phyloP scores from a whole-genome alignment of 2,888 invertebrate species.

The Tineola bisselliella region DNA sequence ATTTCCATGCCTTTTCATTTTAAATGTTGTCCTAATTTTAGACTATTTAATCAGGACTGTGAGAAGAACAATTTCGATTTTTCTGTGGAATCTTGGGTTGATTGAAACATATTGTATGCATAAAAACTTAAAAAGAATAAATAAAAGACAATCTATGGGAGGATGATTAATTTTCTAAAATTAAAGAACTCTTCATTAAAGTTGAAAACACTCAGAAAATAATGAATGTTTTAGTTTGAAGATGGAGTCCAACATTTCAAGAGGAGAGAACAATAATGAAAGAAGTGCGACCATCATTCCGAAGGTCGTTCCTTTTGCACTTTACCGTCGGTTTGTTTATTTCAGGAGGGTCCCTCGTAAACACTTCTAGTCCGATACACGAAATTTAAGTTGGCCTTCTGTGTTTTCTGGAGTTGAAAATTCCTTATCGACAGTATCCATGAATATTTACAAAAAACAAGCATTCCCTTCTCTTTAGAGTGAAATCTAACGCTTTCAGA shows the following conservation, averaged over 20 bases:
- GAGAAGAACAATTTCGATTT: background rate
- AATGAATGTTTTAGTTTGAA: background rate
- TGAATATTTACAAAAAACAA: background rate
- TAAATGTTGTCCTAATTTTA: constrained; percentile 4
- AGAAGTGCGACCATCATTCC: constrained; percentile 1
- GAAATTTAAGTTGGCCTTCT: constrained; percentile 52
- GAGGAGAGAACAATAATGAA: constrained; percentile 1
- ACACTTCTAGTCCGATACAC: constrained; percentile 54
- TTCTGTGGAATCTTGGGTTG: too few relatives aligned
- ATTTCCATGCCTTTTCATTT: constrained; percentile 9
- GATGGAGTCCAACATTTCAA: background rate
- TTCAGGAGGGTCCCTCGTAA: constrained; percentile 55
- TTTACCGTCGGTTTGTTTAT: constrained; percentile 57
- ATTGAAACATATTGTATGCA: too few relatives aligned
- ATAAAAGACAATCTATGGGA: too few relatives aligned
- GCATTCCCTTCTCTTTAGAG: background rate
- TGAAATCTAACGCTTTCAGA: too few relatives aligned
- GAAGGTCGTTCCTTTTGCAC: constrained; percentile 49
- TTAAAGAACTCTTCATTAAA: constrained; percentile 1
- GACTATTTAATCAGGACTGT: background rate
- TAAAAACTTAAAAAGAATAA: too few relatives aligned
- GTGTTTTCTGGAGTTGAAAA: constrained; percentile 40
- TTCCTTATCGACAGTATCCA: constrained; percentile 26
- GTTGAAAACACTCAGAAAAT: background rate
- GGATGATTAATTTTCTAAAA: background rate